These are phyloP conservation scores for Hypotaenidia okinawae DNA, from an alignment of 2,797 vertebrate genomes.

Conservation along the genomic window DNA sequence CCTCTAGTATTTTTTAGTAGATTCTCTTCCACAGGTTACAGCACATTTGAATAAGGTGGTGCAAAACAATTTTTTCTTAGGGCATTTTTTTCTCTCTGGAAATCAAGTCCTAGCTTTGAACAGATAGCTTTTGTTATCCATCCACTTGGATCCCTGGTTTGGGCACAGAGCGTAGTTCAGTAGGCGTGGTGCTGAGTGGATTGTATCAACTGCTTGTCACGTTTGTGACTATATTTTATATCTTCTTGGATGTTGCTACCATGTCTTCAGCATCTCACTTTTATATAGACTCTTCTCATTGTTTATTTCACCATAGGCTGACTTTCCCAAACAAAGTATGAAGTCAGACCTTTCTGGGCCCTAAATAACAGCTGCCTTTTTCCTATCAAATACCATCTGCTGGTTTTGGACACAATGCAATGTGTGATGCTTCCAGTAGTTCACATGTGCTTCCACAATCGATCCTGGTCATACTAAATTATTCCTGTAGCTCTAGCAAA, in stretches of 20 bases:
- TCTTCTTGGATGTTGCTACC: neutral
- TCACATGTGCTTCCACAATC: neutral
- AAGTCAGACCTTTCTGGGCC: neutral
- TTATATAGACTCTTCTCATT: neutral
- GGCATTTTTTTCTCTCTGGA: neutral
- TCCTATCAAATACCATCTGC: neutral
- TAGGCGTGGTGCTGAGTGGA: rapidly evolving
- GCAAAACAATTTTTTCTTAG: neutral
- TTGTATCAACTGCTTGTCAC: neutral
- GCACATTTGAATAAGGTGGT: neutral
- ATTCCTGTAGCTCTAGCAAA: neutral
- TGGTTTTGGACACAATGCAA: neutral
- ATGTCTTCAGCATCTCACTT: neutral
- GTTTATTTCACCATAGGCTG: neutral
- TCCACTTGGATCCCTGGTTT: neutral
- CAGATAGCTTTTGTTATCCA: neutral
- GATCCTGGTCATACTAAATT: neutral
- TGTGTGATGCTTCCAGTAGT: neutral
- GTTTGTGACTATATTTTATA: neutral
- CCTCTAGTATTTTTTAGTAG: neutral
- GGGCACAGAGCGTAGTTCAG: neutral
- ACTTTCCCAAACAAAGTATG: neutral
- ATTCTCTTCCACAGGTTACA: neutral
- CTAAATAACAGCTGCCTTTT: neutral
- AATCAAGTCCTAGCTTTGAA: neutral